Conservation (phyloP, 2,113 vertebrate genomes). For the Alethe diademata region DNA sequence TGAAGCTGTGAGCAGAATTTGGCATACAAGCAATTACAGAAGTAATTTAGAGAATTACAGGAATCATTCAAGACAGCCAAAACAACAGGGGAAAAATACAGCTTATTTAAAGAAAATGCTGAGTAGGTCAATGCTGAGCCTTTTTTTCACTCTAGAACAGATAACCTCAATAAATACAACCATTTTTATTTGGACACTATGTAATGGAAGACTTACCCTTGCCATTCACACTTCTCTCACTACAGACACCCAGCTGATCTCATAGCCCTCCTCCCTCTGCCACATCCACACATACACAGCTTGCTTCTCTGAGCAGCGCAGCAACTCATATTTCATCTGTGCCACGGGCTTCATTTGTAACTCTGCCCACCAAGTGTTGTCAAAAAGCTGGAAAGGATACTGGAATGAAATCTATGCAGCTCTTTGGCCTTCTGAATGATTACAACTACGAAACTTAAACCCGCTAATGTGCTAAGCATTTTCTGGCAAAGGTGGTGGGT, state of each 20-base stretch:
- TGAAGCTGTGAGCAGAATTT: background rate
- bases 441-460: constrained; percentile 58
- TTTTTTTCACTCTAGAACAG: background rate
- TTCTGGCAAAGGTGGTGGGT: constrained; percentile 64
- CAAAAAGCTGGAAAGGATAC: constrained; percentile 71
- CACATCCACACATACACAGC: background rate
- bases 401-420: constrained; percentile 68
- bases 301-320: background rate
- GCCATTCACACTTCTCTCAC: constrained; percentile 23
- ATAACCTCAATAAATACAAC: background rate
- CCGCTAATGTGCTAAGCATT: constrained; percentile 74
- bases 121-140: background rate
- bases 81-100: constrained; percentile 6
- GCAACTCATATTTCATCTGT: constrained; percentile 40
- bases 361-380: constrained; percentile 37
- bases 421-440: constrained; percentile 52
- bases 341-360: constrained; percentile 45
- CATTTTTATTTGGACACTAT: background rate
- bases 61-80: background rate
- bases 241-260: constrained; percentile 29
- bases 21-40: background rate
- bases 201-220: constrained; percentile 17
- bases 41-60: background rate
- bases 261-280: background rate
- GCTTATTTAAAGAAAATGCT: background rate